These are phyloP conservation scores for Metridium senile DNA, from an alignment of 92 coral and sea anemone genomes.

Conservation along the genomic window DNA sequence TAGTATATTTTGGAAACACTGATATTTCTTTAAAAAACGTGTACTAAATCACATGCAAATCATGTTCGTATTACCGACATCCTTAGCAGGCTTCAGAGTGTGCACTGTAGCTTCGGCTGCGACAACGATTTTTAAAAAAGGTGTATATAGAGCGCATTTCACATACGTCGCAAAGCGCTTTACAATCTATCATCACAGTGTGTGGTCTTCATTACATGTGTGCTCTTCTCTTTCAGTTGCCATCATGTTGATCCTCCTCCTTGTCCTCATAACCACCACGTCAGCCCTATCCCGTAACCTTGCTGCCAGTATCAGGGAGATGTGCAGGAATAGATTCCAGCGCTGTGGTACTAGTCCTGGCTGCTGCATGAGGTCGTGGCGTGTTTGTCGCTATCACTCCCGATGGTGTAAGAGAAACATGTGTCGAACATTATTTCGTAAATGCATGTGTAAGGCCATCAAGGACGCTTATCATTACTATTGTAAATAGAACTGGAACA, in stretches of 20 bases:
- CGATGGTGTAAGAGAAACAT: conserved; percentile 7
- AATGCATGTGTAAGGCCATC: conserved; percentile 22
- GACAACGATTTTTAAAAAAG: no score
- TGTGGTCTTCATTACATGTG: background rate
- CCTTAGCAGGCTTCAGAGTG: no score
- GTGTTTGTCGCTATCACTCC: background rate
- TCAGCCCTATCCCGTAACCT: background rate
- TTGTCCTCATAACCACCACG: background rate
- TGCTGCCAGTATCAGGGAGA: background rate
- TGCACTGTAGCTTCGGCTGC: no score
- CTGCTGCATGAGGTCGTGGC: conserved; percentile 27
- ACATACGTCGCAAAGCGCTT: no score
- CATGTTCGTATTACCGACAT: no score
- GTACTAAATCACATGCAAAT: no score
- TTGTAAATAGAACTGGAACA: background rate
- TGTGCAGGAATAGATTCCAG: conserved; percentile 18
- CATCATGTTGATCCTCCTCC: background rate
- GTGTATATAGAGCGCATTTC: no score
- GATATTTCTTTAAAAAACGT: no score
- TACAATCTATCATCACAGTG: no score
- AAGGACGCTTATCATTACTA: background rate
- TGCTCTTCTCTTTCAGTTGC: background rate
- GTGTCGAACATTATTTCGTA: conserved; percentile 7
- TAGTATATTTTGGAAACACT: no score
- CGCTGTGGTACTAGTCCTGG: conserved; percentile 1